Evolutionary conservation across 2,888 invertebrate species (phyloP).

Genomic region (Heliconius hortense): DNA sequence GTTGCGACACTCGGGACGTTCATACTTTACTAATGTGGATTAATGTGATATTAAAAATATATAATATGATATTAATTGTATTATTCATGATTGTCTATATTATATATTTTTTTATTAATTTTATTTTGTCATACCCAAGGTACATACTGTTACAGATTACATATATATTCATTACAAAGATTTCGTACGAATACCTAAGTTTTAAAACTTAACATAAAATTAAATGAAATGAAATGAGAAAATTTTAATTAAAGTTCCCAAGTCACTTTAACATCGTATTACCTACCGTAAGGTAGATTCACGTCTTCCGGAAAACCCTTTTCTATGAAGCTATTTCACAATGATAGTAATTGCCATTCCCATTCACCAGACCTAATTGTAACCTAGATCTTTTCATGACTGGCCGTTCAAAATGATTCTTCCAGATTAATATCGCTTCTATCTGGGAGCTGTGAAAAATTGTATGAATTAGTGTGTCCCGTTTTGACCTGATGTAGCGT

Average conservation of each 20-base stretch:
- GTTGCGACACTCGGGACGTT: too few relatives aligned
- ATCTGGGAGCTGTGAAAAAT: neutral
- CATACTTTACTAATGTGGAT: too few relatives aligned
- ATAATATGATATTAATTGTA: too few relatives aligned
- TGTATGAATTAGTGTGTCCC: neutral
- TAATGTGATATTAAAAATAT: too few relatives aligned
- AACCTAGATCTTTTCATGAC: conserved; percentile 28
- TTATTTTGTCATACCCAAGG: too few relatives aligned
- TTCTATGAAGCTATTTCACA: conserved; percentile 32
- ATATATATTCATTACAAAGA: neutral
- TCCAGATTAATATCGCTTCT: conserved; percentile 2
- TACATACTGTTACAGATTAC: too few relatives aligned
- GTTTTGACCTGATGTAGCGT: too few relatives aligned
- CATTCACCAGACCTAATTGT: conserved; percentile 29
- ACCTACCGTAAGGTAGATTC: neutral
- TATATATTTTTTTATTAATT: too few relatives aligned
- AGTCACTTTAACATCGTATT: conserved; percentile 5
- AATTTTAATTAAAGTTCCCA: conserved; percentile 7
- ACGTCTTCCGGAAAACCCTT: conserved; percentile 18
- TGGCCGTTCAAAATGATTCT: conserved; percentile 11
- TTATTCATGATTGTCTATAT: too few relatives aligned
- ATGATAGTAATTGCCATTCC: conserved; percentile 38
- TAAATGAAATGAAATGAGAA: too few relatives aligned
- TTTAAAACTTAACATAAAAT: neutral
- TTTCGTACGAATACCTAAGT: neutral